A percentile compares a stretch with the other conserved stretches of the same genome.
These are phyloP conservation scores for Phasia obesa DNA, from an alignment of 2,888 invertebrate species.

Conservation along the genomic window DNA sequence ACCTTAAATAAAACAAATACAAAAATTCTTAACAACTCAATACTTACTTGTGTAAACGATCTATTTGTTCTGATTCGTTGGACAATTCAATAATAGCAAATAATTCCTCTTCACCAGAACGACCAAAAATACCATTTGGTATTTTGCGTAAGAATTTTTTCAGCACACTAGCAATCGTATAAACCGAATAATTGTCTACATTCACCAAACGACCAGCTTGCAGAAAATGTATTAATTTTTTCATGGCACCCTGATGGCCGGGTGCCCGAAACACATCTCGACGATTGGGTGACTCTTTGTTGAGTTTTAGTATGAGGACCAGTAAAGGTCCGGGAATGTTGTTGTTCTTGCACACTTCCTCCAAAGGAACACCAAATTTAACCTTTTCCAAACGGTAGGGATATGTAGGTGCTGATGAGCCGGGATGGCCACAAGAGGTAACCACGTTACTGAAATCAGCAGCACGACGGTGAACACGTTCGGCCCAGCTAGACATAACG, in stretches of 20 bases:
- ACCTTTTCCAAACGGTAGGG: constrained; percentile 94
- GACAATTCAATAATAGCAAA: constrained; percentile 94
- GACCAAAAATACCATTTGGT: constrained; percentile 97
- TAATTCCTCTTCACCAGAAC: constrained; percentile 93
- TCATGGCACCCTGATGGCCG: constrained; percentile 97
- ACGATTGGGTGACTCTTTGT: constrained; percentile 96
- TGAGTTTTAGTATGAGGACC: constrained; percentile 94
- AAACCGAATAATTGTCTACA: constrained; percentile 97
- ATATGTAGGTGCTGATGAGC: constrained; percentile 86
- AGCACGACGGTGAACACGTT: constrained; percentile 95
- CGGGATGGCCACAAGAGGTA: constrained; percentile 94
- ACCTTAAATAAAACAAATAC: too few relatives aligned
- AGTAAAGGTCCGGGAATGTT: constrained; percentile 96
- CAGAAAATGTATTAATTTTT: constrained; percentile 94
- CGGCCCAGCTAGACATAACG: constrained; percentile 94
- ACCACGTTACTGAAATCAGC: constrained; percentile 95
- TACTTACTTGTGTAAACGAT: constrained; percentile 94
- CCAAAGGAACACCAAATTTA: constrained; percentile 95
- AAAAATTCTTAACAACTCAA: too few relatives aligned
- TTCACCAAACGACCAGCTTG: constrained; percentile 95
- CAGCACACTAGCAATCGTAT: constrained; percentile 98
- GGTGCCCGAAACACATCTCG: constrained; percentile 98
- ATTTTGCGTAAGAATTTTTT: constrained; percentile 98
- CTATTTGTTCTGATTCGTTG: constrained; percentile 92
- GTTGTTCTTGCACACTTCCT: constrained; percentile 97